Percentiles rank a stretch among this genome's conserved stretches.
Evolutionary conservation across 1,140 invertebrate species (phyloP).

Genomic region (Telenomus remus): DNA sequence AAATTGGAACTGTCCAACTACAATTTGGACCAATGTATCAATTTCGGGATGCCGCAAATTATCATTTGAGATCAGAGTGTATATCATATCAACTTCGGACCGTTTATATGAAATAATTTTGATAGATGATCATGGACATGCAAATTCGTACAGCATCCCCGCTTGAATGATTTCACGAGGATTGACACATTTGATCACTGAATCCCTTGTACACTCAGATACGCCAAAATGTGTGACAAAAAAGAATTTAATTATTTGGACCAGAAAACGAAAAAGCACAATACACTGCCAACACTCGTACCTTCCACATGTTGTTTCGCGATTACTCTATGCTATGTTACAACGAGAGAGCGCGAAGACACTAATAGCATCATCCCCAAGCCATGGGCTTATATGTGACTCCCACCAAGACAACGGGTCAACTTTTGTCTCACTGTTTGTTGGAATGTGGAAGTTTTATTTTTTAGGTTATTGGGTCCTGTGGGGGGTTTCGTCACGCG

Average conservation of each 20-base stretch:
- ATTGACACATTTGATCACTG: background rate
- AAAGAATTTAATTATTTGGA: background rate
- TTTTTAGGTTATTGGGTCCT: constrained; percentile 24
- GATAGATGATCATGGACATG: too few species aligned
- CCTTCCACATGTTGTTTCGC: constrained; percentile 66
- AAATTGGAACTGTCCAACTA: too few species aligned
- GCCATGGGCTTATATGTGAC: constrained; percentile 74
- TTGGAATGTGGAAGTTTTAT: constrained; percentile 24
- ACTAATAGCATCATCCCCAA: constrained; percentile 75
- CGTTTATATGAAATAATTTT: too few species aligned
- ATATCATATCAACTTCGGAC: too few species aligned
- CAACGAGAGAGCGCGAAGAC: constrained; percentile 67
- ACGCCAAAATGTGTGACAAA: background rate
- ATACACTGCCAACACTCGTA: constrained; percentile 54
- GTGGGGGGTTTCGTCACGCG: constrained; percentile 14
- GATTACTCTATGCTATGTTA: constrained; percentile 59
- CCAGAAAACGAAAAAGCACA: constrained; percentile 14
- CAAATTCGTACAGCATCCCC: too few species aligned
- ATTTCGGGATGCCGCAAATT: too few species aligned
- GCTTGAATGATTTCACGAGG: too few species aligned
- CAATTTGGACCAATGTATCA: too few species aligned
- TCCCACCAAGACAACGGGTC: constrained; percentile 66
- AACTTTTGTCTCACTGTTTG: constrained; percentile 32
- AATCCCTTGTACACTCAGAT: background rate
- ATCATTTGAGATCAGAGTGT: too few species aligned